Evolutionary conservation across 2,797 vertebrate genomes (phyloP), one percentile per base, ranked within the genome.

Genomic region (Zenarchopterus dispar): DNA sequence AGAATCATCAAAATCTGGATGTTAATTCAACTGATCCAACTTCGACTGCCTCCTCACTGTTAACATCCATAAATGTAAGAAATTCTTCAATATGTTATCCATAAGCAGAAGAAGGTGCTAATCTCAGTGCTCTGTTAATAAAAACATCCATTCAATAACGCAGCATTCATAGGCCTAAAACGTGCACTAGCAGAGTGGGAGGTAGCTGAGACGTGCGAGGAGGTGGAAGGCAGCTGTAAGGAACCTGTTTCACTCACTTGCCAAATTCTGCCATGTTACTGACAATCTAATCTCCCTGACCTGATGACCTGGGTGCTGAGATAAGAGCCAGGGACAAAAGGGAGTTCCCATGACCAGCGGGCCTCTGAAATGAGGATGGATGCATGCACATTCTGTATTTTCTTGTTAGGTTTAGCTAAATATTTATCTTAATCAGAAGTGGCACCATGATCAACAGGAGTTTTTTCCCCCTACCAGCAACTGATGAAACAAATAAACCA

Each of bases 241-340:
- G 77, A 91, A 85, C 82, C 80, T 62, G 78, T 84, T 89, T 84
- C 43, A 62, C 74, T 88, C 78, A 78, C 83, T 80, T 77, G 78
- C 67, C 75, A 83, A 77, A 83, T 84, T 87, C 85, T 80, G 71
- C 74, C 74, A 50, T 59, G 83, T 83, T 78, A 57, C 61, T 67
- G 62, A 84, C 80, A 79, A 82, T 88, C 85, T 91, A 83, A 92
- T 92, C 90, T 88, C 15, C 76, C 21, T 82, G 89, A 91, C 90
- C 89, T 23, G 53, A 44, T 86, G 88, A 92, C 90, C 85, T 47
- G 58, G 67, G 71, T 43, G 48, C 57, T 43, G 42, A 81, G 90
- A 91, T 90, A 90, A 86, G 73, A 58, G 24, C 18, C 75, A 63
- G 61, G 52, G 54, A 75, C 72, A 78, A 80, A 67, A 26, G 59